Base-by-base conservation (phyloP, 2,797 vertebrate species). In the Tragopan temminckii region DNA sequence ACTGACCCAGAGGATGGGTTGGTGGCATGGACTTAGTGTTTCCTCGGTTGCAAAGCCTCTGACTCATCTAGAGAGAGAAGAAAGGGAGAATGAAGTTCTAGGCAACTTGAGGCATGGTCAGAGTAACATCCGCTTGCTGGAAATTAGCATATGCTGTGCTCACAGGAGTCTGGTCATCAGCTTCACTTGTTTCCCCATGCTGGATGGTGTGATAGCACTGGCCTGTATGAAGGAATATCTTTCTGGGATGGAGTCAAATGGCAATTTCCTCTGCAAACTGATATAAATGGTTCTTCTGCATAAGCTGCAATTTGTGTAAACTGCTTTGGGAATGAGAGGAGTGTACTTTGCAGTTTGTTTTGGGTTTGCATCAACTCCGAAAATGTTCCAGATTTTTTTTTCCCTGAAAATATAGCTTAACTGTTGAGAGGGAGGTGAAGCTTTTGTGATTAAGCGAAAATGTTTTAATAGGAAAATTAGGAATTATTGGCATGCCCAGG, bases 351-450 rank as follows among this genome's bases (percentile, higher is more conserved):
- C 46, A 59, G n/a, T 35, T 57, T 71, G 66, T 13, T 85, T 85
- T 85, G 80, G 45, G 9, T 82, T 87, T 87, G 69, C 52, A 14
- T 64, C 52, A 80, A 35, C 84, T 84, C 89, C 70, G 42, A 93
- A 84, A 71, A 36, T 61, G 13, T 62, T 85, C 31, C 18, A 48
- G 79, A 29, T 63, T 61, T 52, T 1, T 36, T 80, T 87, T 84
- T 86, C 88, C 35, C 53, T 78, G 66, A 78, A 93, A 35, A 82
- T 68, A 18, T 11, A 79, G 11, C 17, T 58, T 70, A 64, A 77
- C 58, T 88, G 25, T 87, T 69, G 45, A 94, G 70, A 83, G 45
- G 57, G 19, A 83, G 25, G 3, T 42, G 52, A 48, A 63, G 74
- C 21, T 77, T 93, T 89, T 63, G 10, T 59, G 57, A 63, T 58